Evolutionary conservation across 2,888 invertebrate genomes (phyloP), one percentile per base, ranked within the genome.

Genomic region (Xylota sylvarum): DNA sequence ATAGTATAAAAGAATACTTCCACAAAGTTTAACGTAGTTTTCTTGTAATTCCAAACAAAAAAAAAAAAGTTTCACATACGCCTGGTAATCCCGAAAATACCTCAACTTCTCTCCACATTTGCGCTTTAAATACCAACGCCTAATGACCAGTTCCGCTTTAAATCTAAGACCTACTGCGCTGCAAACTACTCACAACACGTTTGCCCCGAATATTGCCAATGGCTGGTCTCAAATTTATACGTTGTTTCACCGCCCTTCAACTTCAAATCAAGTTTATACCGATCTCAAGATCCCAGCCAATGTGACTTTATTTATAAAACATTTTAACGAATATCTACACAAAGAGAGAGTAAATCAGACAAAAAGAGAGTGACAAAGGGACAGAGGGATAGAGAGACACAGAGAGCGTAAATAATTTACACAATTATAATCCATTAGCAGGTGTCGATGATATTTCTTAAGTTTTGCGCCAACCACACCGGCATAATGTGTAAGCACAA

Each of bases 41-140:
- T n/a, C n/a, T n/a, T n/a, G n/a, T n/a, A n/a, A n/a, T n/a, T n/a
- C n/a, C n/a, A n/a, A n/a, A n/a, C n/a, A n/a, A n/a, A n/a, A n/a
- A n/a, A n/a, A n/a, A n/a, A 56, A 56, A 58, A 0, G 37, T 58
- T 89, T 88, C 88, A 89, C 90, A 89, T 90, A 89, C 90, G 90
- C 89, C 67, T 27, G 74, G 76, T 37, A 72, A 48, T 32, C 27
- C 65, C 88, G 17, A 50, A 14, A 9, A 14, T 12, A n/a, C n/a
- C n/a, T n/a, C n/a, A n/a, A n/a, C n/a, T n/a, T n/a, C n/a, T n/a
- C n/a, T n/a, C 10, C n/a, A 14, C n/a, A 4, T 5, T 14, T 43
- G 1, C 43, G 43, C 5, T 6, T 43, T 5, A 5, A 43, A 14
- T 43, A 14, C 14, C 2, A 43, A 14, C 43, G 5, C 14, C 14